Evolutionary conservation across 2,888 invertebrate genomes (phyloP).

Genomic region (Esperia sulphurella): DNA sequence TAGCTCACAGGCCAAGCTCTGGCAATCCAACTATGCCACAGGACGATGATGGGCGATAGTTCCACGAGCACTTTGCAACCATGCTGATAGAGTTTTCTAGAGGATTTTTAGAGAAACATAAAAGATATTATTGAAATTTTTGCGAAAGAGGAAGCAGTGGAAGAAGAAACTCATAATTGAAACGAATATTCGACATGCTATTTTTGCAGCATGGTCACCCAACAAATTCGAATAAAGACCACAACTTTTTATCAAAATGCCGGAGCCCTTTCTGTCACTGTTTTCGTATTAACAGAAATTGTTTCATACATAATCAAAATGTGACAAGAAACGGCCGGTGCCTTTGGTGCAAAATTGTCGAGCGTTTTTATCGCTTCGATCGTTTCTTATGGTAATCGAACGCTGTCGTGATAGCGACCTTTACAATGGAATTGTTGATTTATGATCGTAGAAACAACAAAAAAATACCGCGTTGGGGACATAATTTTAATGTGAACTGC

Average conservation of each 20-base stretch:
- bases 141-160: no score
- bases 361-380: conserved; percentile 38
- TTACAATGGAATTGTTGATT: conserved; percentile 17
- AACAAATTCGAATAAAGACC: conserved; percentile 18
- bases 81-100: no score
- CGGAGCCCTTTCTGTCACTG: conserved; percentile 26
- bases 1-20: no score
- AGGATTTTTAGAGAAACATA: no score
- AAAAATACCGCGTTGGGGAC: background rate
- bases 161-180: no score
- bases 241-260: conserved; percentile 24
- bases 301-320: conserved; percentile 29
- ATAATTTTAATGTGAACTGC: no score
- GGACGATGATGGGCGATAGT: no score
- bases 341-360: conserved; percentile 32
- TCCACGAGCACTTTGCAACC: no score
- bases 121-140: no score
- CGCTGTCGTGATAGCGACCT: conserved; percentile 14
- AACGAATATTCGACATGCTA: no score
- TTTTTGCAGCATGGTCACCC: conserved; percentile 10
- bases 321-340: conserved; percentile 24
- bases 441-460: conserved; percentile 14
- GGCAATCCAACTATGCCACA: no score
- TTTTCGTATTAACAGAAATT: conserved; percentile 37
- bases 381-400: conserved; percentile 41